Percentiles rank a stretch among this genome's conserved stretches.
phyloP scores from a whole-genome alignment of 1,140 invertebrate species.

The Pemphigus obesinymphae region DNA sequence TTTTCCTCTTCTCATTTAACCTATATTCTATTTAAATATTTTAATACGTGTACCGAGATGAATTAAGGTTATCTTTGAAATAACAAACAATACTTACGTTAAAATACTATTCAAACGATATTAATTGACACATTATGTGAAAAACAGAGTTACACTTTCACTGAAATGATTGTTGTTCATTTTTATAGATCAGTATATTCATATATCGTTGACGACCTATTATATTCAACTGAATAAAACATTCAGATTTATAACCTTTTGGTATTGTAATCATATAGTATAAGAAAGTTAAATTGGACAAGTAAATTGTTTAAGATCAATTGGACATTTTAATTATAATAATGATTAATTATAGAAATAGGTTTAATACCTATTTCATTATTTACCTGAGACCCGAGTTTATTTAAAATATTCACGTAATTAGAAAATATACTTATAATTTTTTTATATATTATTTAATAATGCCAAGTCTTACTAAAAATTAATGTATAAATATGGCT shows the following conservation, averaged over 20 bases:
- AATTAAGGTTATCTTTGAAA: conserved; percentile 4
- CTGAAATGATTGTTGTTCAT: conserved; percentile 27
- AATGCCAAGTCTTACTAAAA: too few relatives aligned
- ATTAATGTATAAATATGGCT: too few relatives aligned
- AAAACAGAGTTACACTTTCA: conserved; percentile 36
- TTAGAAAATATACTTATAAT: too few relatives aligned
- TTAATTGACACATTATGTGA: conserved; percentile 20
- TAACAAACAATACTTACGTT: conserved; percentile 2
- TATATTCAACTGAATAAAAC: conserved; percentile 7
- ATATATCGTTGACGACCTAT: background rate
- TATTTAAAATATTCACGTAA: too few relatives aligned
- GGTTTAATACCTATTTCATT: too few relatives aligned
- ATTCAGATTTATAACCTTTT: conserved; percentile 13
- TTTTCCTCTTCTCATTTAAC: background rate
- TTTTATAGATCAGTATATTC: conserved; percentile 13
- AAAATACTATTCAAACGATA: conserved; percentile 18
- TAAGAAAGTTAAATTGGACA: background rate
- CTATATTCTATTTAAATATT: background rate
- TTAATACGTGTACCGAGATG: background rate
- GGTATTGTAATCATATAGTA: background rate
- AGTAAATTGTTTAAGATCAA: background rate
- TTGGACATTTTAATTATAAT: background rate
- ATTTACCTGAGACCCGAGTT: too few relatives aligned
- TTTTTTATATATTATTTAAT: too few relatives aligned
- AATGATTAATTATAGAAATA: too few relatives aligned